These are phyloP conservation scores for Sminthurides bifidus DNA, from an alignment of 1,140 invertebrate species.

Conservation along the genomic window DNA sequence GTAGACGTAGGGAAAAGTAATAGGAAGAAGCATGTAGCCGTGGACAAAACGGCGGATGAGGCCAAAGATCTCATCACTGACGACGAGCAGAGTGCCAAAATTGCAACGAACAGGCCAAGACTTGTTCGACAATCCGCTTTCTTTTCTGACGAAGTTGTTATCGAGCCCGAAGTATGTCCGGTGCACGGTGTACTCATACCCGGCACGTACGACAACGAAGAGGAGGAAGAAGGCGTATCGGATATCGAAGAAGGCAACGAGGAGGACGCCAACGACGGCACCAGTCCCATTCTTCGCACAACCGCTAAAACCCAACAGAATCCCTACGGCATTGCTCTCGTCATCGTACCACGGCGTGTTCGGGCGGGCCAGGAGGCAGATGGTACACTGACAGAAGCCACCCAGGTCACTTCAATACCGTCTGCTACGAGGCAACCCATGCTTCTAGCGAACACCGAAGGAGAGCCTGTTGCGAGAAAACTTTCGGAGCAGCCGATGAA, in stretches of 20 bases:
- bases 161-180: constrained; percentile 30
- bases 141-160: constrained; percentile 30
- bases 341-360: constrained; percentile 28
- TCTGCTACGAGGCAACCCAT: constrained; percentile 3
- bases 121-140: constrained; percentile 28
- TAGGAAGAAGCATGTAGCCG: no score
- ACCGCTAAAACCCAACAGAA: constrained; percentile 12
- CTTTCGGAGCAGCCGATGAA: constrained; percentile 27
- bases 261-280: constrained; percentile 12
- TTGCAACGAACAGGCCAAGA: constrained; percentile 29
- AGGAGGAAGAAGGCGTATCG: constrained; percentile 10
- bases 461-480: constrained; percentile 15
- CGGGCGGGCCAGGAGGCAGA: not conserved
- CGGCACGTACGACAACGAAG: constrained; percentile 26
- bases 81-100: constrained; percentile 28
- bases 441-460: not conserved
- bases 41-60: no score
- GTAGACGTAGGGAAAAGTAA: no score
- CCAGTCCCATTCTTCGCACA: constrained; percentile 26
- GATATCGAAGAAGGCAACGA: constrained; percentile 20
- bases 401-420: constrained; percentile 6
- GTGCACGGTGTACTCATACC: constrained; percentile 24
- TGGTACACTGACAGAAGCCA: not conserved
- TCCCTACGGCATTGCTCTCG: constrained; percentile 19
- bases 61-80: constrained; percentile 29